Evolutionary conservation across 2,888 invertebrate genomes (phyloP), one percentile per base, ranked within the genome.

Genomic region (Antheraea assamensis): DNA sequence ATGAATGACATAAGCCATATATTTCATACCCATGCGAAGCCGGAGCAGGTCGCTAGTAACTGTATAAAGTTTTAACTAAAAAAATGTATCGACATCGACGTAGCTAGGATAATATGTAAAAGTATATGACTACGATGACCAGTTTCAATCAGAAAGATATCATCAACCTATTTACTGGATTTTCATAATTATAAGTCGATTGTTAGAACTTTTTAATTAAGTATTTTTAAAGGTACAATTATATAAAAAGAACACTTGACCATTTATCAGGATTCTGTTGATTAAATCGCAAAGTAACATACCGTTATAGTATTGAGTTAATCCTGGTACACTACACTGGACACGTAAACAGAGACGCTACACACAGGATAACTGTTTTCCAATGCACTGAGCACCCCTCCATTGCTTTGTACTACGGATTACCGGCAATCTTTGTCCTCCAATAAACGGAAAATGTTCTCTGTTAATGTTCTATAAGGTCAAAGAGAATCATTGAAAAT

Each of bases 301-400:
- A 76, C 70, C 68, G 71, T 74, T 74, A 74, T 64, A 72, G 71
- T 71, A 61, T 81, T 78, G 80, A 72, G 78, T 79, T 79, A 78
- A 78, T 81, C 77, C 77, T 81, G 80, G 80, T 79, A 75, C 79
- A 80, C 78, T 77, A 80, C 79, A 81, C 77, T 85, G 84, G 82
- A 79, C 83, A 84, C 82, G 80, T 83, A 87, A 88, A 86, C 85
- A 83, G 82, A 83, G 82, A 82, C 83, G 79, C 80, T 81, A 82
- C 81, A 82, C 82, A 82, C 83, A 82, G 87, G 85, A 85, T 88
- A 88, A 88, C 87, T 82, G 88, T 90, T 91, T 91, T 90, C 89
- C 89, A 83, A 88, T 90, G 87, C 87, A 82, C 85, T 86, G 87
- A 87, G 82, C 88, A 87, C 82, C 78, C 82, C 82, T 83, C 83